Base-by-base conservation (phyloP, 2,797 vertebrate species). In the Pangasius macronema region DNA sequence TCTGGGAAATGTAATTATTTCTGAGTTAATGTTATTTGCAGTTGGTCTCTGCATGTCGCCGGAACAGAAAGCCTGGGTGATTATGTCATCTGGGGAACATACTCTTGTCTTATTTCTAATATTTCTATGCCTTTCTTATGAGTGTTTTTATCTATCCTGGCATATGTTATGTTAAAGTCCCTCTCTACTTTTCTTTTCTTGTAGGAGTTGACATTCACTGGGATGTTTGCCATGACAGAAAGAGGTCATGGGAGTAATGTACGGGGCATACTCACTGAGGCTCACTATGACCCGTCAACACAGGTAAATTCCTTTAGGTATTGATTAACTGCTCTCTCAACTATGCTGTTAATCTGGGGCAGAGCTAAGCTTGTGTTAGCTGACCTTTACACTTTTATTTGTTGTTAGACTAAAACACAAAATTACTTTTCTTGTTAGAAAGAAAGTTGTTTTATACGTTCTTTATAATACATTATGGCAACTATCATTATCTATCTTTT, bases 221-320 rank as follows among this genome's bases (percentile, higher is more conserved):
- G 94, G 57, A 95, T 95, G 93, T 95, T 95, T 90, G 94, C 94
- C 2, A 91, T 95, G 94, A 95, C 95, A 0, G 93, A 95, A 89
- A 91, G 90, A 82, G 92, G 93, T 18, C 94, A 93, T 0, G 92
- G 95, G 24, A 95, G 94, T 88, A 95, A 94, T 0, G 92, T 94
- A 33, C 93, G 92, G 83, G 93, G 93, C 39, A 94, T 95, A 80
- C 92, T 93, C 85, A 95, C 92, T 0, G 90, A 92, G 87, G 94
- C 94, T 55, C 91, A 87, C 36, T 95, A 94, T 77, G 94, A 96
- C 79, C 84, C 91, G 14, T 86, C 87, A 5, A 85, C 92, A 24
- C 93, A 95, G 94, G 95, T 94, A 89, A 91, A 79, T 36, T 24
- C 72, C 3, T 3, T 65, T 51, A 46, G 5, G 10, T 20, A 7